A percentile compares a stretch with the other conserved stretches of the same genome.
Conservation (phyloP, 2,888 invertebrate genomes). For the Nipponacmea schrenckii region DNA sequence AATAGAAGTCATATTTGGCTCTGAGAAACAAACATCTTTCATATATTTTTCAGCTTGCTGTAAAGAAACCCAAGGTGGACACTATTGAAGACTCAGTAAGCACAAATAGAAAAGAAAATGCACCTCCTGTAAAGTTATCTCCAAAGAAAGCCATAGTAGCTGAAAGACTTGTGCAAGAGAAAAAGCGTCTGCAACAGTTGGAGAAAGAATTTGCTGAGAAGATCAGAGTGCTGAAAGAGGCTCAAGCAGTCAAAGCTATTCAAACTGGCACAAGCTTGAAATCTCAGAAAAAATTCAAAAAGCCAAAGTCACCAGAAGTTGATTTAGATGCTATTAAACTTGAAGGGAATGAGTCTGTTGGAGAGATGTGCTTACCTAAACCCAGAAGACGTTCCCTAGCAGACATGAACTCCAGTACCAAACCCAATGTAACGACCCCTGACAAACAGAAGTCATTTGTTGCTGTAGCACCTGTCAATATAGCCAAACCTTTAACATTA, state of each 20-base stretch:
- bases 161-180: slow-evolving; percentile 40
- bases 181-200: slow-evolving; percentile 42
- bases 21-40: no score
- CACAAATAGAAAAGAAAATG: slow-evolving; percentile 16
- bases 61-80: slow-evolving; percentile 8
- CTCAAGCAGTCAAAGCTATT: slow-evolving; percentile 23
- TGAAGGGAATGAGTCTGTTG: slow-evolving; percentile 29
- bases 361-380: slow-evolving; percentile 21
- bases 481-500: slow-evolving; percentile 24
- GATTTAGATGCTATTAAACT: slow-evolving; percentile 41
- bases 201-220: slow-evolving; percentile 48
- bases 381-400: slow-evolving; percentile 40
- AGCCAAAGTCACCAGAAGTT: slow-evolving; percentile 23
- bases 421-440: slow-evolving; percentile 38
- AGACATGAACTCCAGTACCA: slow-evolving; percentile 48
- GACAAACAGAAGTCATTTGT: slow-evolving; percentile 1
- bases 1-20: no score
- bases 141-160: slow-evolving; percentile 17
- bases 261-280: neutral
- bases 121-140: neutral
- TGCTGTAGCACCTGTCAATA: neutral
- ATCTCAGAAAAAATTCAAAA: slow-evolving; percentile 9
- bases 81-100: neutral
- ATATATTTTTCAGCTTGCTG: slow-evolving; percentile 24
- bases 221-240: slow-evolving; percentile 42